Conservation (phyloP, 2,888 invertebrate genomes). For the Ferdinandea cuprea region DNA sequence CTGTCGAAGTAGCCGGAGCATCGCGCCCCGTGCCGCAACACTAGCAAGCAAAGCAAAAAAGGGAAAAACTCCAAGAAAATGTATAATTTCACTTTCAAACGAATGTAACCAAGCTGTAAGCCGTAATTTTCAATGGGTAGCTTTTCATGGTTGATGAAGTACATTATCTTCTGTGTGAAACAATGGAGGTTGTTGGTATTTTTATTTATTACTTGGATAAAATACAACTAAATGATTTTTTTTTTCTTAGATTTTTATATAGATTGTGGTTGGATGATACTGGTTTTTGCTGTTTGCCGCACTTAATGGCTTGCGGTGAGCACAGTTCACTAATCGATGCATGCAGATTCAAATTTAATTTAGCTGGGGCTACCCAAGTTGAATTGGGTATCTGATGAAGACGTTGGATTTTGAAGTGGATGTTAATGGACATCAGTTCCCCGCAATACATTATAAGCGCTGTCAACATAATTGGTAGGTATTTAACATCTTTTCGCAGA, state of each 20-base stretch:
- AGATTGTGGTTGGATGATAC: constrained; percentile 58
- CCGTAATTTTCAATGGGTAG: constrained; percentile 70
- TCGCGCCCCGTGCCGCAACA: neutral
- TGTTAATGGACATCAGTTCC: constrained; percentile 13
- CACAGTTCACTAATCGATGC: constrained; percentile 64
- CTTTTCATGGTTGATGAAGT: constrained; percentile 73
- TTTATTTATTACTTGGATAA: constrained; percentile 66
- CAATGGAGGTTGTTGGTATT: constrained; percentile 69
- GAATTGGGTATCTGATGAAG: constrained; percentile 13
- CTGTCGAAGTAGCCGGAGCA: constrained; percentile 6
- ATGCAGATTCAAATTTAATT: constrained; percentile 49
- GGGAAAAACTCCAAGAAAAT: constrained; percentile 63
- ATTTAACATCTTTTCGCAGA: neutral
- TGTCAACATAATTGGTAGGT: neutral
- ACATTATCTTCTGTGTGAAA: constrained; percentile 67
- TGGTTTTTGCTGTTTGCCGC: constrained; percentile 31
- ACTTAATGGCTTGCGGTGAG: constrained; percentile 20
- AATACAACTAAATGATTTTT: constrained; percentile 70
- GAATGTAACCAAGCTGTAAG: constrained; percentile 67
- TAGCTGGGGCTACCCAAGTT: constrained; percentile 14
- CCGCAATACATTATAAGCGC: neutral
- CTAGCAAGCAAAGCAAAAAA: constrained; percentile 9
- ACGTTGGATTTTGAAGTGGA: constrained; percentile 10
- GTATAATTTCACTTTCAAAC: constrained; percentile 73
- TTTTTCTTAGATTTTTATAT: constrained; percentile 54